Percentiles rank a stretch among this genome's conserved stretches.
Evolutionary conservation across 2,797 vertebrate species (phyloP).

Genomic region (Sciurus carolinensis): DNA sequence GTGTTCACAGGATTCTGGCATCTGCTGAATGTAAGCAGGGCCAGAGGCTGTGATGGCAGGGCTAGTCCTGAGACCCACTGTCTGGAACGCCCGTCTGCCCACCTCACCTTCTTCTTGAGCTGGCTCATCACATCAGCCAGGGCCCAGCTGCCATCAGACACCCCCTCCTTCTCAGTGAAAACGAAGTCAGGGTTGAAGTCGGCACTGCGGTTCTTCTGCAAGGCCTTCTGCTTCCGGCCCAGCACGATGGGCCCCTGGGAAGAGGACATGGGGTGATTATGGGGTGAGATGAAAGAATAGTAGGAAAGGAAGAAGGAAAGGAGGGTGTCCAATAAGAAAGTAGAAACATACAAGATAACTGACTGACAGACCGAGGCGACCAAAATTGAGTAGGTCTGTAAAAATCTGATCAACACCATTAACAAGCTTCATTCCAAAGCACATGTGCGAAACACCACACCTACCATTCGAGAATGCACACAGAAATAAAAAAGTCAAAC

Average conservation of each 20-base stretch:
- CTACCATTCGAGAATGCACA: neutral
- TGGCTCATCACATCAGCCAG: conserved; percentile 94
- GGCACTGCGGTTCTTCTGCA: conserved; percentile 79
- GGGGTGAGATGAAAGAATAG: neutral
- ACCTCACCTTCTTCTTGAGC: conserved; percentile 93
- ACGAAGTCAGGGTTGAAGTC: conserved; percentile 93
- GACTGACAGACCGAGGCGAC: neutral
- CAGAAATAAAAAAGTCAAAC: neutral
- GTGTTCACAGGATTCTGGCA: neutral
- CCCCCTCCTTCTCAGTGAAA: conserved; percentile 93
- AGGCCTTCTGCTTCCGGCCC: conserved; percentile 89
- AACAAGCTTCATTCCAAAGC: neutral
- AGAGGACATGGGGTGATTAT: neutral
- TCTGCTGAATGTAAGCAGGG: neutral
- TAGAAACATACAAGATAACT: neutral
- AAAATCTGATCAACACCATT: neutral
- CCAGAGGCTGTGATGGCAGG: neutral
- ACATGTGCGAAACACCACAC: neutral
- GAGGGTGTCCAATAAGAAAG: neutral
- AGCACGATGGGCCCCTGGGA: conserved; percentile 84
- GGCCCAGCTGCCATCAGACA: conserved; percentile 89
- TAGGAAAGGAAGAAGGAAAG: neutral
- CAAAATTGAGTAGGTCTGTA: neutral
- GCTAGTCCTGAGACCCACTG: neutral
- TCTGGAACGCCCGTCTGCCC: neutral